Evolutionary conservation across 1,140 invertebrate genomes (phyloP).

Genomic region (Telenomus remus): DNA sequence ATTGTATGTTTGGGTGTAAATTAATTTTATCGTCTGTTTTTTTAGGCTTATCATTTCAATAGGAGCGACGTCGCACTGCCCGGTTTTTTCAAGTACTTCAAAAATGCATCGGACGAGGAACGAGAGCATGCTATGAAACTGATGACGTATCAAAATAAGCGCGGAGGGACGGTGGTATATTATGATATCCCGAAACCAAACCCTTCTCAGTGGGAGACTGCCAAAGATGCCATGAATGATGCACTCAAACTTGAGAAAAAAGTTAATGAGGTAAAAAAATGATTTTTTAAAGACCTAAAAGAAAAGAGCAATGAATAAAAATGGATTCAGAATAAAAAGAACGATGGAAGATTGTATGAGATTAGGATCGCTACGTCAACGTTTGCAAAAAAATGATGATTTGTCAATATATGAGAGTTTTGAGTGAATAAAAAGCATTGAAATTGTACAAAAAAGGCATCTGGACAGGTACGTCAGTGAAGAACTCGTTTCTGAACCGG

Average conservation of each 20-base stretch:
- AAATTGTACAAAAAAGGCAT: background rate
- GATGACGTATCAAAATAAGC: slow-evolving; percentile 87
- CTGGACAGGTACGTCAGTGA: slow-evolving; percentile 1
- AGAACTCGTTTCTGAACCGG: slow-evolving; percentile 33
- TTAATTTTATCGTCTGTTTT: background rate
- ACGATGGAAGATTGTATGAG: too few relatives aligned
- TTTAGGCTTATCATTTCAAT: slow-evolving; percentile 85
- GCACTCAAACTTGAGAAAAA: slow-evolving; percentile 85
- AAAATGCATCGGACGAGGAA: slow-evolving; percentile 84
- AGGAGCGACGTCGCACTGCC: slow-evolving; percentile 86
- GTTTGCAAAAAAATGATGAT: too few relatives aligned
- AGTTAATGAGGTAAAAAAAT: slow-evolving; percentile 78
- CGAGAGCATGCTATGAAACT: slow-evolving; percentile 84
- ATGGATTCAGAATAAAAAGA: too few relatives aligned
- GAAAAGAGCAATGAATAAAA: background rate
- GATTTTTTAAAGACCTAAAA: slow-evolving; percentile 1
- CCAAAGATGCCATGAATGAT: slow-evolving; percentile 81
- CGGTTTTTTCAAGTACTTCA: slow-evolving; percentile 84
- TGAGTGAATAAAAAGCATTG: too few relatives aligned
- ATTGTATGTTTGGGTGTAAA: background rate
- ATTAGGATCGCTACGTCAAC: too few relatives aligned
- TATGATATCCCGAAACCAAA: slow-evolving; percentile 78
- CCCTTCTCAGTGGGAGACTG: slow-evolving; percentile 79
- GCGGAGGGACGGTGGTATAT: slow-evolving; percentile 83
- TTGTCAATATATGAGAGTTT: too few relatives aligned